These are phyloP conservation scores for Scylla paramamosain DNA, from an alignment of 1,140 invertebrate genomes.

Conservation along the genomic window DNA sequence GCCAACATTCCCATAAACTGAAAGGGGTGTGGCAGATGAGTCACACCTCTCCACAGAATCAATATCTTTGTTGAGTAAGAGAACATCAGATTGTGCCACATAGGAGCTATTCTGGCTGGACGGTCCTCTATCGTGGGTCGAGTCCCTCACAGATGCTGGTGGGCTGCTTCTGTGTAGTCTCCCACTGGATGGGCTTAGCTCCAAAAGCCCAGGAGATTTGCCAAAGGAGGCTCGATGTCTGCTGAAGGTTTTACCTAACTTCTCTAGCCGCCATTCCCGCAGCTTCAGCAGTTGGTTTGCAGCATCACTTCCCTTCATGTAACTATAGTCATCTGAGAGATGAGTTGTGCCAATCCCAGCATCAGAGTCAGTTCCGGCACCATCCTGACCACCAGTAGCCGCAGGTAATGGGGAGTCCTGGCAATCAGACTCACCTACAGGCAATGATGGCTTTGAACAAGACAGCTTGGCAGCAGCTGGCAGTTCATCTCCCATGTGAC, in stretches of 20 bases:
- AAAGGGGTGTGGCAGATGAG: background rate
- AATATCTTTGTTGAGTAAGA: background rate
- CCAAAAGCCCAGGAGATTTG: conserved; percentile 37
- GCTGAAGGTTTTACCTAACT: conserved; percentile 46
- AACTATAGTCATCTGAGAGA: conserved; percentile 24
- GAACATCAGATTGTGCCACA: background rate
- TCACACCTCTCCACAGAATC: conserved; percentile 30
- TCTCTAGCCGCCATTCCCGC: conserved; percentile 67
- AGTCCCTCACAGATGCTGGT: background rate
- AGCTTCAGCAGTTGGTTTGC: conserved; percentile 66
- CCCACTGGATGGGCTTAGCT: conserved; percentile 37
- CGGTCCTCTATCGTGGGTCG: background rate
- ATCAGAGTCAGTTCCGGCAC: conserved; percentile 46
- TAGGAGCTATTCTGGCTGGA: background rate
- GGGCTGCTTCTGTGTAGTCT: conserved; percentile 34
- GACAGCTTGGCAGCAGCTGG: background rate
- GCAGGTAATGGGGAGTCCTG: background rate
- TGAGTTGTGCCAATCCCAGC: conserved; percentile 48
- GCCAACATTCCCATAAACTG: background rate
- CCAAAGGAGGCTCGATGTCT: conserved; percentile 54
- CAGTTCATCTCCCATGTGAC: conserved; percentile 57
- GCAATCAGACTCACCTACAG: conserved; percentile 25
- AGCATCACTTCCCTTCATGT: conserved; percentile 57
- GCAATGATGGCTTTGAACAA: background rate
- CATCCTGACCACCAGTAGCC: conserved; percentile 23